Percentiles rank a stretch among this genome's conserved stretches.
phyloP scores from a whole-genome alignment of 2,797 vertebrate species.

The Macropodus opercularis region DNA sequence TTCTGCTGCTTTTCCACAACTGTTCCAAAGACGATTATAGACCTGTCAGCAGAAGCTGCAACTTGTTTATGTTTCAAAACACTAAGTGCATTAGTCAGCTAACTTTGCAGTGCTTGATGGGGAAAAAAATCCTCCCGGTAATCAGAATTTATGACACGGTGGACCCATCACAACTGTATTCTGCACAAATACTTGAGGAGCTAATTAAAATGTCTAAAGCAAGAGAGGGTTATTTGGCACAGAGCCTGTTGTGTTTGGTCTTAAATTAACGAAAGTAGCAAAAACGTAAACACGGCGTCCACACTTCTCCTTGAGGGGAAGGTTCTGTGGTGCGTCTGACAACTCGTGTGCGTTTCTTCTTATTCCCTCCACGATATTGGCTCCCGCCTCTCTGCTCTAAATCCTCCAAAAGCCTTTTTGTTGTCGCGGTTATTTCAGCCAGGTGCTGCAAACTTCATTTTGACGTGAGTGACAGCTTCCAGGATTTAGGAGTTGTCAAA shows the following conservation, averaged over 20 bases:
- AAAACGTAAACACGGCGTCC: not conserved
- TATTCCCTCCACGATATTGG: slow-evolving; percentile 29
- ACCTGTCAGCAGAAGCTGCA: slow-evolving; percentile 45
- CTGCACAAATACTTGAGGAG: slow-evolving; percentile 45
- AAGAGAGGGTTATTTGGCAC: slow-evolving; percentile 30
- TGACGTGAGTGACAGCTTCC: slow-evolving; percentile 55
- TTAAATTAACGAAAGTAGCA: slow-evolving; percentile 14
- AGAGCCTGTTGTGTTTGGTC: slow-evolving; percentile 30
- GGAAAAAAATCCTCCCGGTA: slow-evolving; percentile 30
- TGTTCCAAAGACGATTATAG: slow-evolving; percentile 49
- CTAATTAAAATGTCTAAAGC: slow-evolving; percentile 63
- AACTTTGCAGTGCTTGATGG: slow-evolving; percentile 22
- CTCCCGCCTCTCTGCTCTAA: slow-evolving; percentile 35
- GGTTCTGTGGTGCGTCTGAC: too few species aligned
- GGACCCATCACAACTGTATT: slow-evolving; percentile 47
- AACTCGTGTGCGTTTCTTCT: slow-evolving; percentile 13
- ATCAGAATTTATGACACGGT: slow-evolving; percentile 58
- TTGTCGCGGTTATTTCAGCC: slow-evolving; percentile 43
- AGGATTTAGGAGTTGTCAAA: slow-evolving; percentile 53
- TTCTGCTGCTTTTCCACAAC: slow-evolving; percentile 8
- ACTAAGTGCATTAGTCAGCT: slow-evolving; percentile 43
- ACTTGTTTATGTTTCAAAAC: slow-evolving; percentile 60
- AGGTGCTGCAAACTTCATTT: slow-evolving; percentile 49
- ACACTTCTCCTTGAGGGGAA: slow-evolving; percentile 10
- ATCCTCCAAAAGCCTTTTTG: slow-evolving; percentile 48